These are phyloP conservation scores for Martes martes DNA, from an alignment of 2,113 vertebrate species.

Conservation along the genomic window DNA sequence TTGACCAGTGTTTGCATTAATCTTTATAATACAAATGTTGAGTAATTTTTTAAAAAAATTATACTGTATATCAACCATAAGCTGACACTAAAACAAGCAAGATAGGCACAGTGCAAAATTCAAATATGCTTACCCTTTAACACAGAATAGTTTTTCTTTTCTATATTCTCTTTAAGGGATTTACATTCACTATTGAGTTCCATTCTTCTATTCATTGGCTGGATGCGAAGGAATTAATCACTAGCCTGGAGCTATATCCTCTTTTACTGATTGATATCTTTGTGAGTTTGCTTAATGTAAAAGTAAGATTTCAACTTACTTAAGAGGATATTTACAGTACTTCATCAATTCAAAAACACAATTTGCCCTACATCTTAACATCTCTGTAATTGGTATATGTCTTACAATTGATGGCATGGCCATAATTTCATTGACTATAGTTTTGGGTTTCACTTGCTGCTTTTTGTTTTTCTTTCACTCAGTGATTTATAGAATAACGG, in stretches of 20 bases:
- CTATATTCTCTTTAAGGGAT: neutral
- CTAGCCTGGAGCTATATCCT: neutral
- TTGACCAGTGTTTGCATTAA: neutral
- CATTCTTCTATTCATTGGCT: neutral
- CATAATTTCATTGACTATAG: neutral
- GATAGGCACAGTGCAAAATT: neutral
- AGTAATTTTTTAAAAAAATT: neutral
- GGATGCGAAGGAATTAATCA: neutral
- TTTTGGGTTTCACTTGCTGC: neutral
- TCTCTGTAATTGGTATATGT: neutral
- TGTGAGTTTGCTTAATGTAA: neutral
- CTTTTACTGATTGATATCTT: neutral
- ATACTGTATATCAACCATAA: neutral
- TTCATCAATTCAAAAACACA: conserved; percentile 6
- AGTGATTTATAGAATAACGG: neutral
- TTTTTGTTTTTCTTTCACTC: neutral
- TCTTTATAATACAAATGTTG: neutral
- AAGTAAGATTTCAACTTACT: neutral
- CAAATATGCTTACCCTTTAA: neutral
- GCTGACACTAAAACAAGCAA: neutral
- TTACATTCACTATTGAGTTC: neutral
- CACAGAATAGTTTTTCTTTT: neutral
- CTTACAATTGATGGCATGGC: neutral
- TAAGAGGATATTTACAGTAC: neutral
- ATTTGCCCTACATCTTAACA: neutral